Percentiles rank a stretch among this genome's conserved stretches.
Conservation (phyloP, 2,888 invertebrate species). For the Thysanoteuthis rhombus region DNA sequence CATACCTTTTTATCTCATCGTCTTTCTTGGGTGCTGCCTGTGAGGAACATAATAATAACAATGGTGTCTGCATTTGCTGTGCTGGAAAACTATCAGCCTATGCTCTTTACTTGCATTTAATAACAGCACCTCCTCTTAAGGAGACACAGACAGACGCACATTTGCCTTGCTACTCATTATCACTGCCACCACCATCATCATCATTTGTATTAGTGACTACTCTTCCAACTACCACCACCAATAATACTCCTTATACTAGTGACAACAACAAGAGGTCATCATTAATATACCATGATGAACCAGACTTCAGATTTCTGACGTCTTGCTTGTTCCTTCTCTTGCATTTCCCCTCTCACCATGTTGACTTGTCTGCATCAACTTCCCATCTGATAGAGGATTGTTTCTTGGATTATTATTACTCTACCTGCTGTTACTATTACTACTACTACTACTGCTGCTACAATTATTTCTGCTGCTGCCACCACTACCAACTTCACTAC, state of each 20-base stretch:
- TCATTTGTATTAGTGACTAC: background rate
- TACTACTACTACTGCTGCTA: background rate
- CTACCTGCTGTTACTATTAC: background rate
- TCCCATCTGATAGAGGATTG: background rate
- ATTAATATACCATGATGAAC: background rate
- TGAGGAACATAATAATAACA: background rate
- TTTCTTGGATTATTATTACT: conserved; percentile 13
- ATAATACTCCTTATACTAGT: background rate
- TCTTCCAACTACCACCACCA: background rate
- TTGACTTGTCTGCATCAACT: background rate
- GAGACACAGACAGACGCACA: background rate
- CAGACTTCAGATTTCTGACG: background rate
- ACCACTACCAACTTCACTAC: conserved; percentile 12
- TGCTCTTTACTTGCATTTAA: background rate
- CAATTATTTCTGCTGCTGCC: background rate
- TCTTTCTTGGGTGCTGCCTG: background rate
- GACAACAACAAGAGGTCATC: conserved; percentile 1
- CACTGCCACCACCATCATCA: conserved; percentile 15
- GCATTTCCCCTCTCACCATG: conserved; percentile 1
- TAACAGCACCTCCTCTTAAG: background rate
- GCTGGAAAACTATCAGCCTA: background rate
- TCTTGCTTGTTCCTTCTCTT: background rate
- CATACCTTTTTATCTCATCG: background rate
- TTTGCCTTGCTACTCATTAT: background rate
- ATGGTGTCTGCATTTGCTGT: background rate